Evolutionary conservation across 1,140 invertebrate genomes (phyloP).

Genomic region (Lepidurus arcticus): DNA sequence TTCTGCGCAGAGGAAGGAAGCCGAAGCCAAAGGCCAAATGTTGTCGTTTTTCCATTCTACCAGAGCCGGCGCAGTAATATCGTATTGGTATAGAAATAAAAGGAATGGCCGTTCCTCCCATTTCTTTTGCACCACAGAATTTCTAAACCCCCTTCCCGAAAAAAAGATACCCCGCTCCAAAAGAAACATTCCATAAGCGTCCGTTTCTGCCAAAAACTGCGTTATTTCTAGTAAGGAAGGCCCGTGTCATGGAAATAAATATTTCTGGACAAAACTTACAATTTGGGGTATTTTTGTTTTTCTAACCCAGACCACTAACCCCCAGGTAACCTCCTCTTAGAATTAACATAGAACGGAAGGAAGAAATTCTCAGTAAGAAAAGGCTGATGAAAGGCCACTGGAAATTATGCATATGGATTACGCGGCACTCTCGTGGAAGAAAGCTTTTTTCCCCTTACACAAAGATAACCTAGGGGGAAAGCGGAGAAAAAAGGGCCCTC

Average conservation of each 20-base stretch:
- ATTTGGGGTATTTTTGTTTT: no score
- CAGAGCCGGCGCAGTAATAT: slow-evolving; percentile 4
- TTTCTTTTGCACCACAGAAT: background rate
- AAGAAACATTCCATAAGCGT: background rate
- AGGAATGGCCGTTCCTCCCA: background rate
- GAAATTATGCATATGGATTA: slow-evolving; percentile 19
- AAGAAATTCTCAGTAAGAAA: background rate
- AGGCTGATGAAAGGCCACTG: background rate
- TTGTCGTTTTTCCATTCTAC: background rate
- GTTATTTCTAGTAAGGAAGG: background rate
- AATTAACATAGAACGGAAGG: background rate
- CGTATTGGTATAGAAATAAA: background rate
- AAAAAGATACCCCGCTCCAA: background rate
- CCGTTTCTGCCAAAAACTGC: background rate
- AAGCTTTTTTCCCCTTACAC: background rate
- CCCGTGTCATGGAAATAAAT: no score
- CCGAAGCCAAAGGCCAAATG: slow-evolving; percentile 1
- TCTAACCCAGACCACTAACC: no score
- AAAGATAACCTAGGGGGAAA: background rate
- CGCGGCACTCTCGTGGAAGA: background rate
- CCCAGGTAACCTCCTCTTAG: background rate
- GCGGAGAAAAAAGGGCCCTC: background rate
- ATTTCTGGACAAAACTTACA: no score
- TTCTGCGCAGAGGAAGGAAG: slow-evolving; percentile 5
- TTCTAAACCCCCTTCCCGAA: background rate